Evolutionary conservation across 2,113 vertebrate species (phyloP), one percentile per base, ranked within the genome.

Genomic region (Coreoperca whiteheadi): DNA sequence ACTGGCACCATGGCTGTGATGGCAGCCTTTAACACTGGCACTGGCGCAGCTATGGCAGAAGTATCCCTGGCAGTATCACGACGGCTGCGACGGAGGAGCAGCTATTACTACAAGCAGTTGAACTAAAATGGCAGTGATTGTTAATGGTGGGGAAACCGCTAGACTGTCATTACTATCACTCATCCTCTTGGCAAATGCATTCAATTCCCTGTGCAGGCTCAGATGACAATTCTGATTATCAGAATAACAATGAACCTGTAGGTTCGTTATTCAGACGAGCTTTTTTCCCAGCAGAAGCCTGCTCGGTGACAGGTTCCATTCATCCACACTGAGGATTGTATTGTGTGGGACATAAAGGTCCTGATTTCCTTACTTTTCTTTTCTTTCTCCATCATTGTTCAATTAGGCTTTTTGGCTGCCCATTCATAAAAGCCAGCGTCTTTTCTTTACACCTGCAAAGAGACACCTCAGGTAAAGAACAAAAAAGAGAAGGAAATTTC

Each of bases 21-120:
- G 92, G 88, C 88, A 90, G 91, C 84, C 86, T 75, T 92, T 91
- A 91, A 90, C 75, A 77, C 84, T 78, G 83, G 88, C 89, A 65
- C 77, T 25, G 60, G 51, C 2, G 32, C 69, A 64, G 71, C 72
- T 32, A 60, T 83, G 77, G 86, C 86, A 85, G 72, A 79, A 81
- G 79, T 65, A 53, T 87, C 61, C 64, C 86, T 80, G 84, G 86
- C 81, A 86, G 66, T 68, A 34, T 54, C 57, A 46, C 20, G 11
- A 37, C 16, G 50, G 30, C 78, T 43, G 64, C 37, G n/a, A 65
- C 68, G 14, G 66, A 86, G 79, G 53, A 81, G 81, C 64, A 71
- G 85, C 87, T 85, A 88, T 91, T 92, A 90, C 71, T 60, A 83
- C 74, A 67, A 85, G 93, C 85, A 60, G 83, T 88, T 86, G 86